Evolutionary conservation across 2,797 vertebrate genomes (phyloP), one percentile per base, ranked within the genome.

Genomic region (Tachyglossus aculeatus): DNA sequence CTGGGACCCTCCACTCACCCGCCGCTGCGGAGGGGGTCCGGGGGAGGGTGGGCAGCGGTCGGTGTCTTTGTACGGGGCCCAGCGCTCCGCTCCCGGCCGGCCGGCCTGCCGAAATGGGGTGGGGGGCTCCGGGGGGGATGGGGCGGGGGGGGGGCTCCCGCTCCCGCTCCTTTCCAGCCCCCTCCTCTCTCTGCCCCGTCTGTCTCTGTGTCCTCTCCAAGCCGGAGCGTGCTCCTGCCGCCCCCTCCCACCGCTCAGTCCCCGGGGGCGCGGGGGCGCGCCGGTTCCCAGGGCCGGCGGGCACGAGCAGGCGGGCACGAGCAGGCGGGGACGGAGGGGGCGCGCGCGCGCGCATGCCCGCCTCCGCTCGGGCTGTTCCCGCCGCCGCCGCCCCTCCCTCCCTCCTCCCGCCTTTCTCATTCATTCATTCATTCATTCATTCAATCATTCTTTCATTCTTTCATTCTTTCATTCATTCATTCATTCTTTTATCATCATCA

Each of bases 301-400:
- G 56, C n/a, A n/a, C 25, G 33, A 51, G 64, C 52, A 64, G 74
- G 69, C 67, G 54, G 50, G 15, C 22, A 19, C 52, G 40, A 38
- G 34, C 16, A 39, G 13, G 43, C 66, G 83, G 54, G 70, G 34
- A 45, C 37, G 33, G 58, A 72, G 76, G 73, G 60, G 58, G 64
- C 71, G 56, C 61, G 63, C 59, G 77, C 79, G 50, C 44, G 76
- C 72, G 65, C 78, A 54, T 32, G 48, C 67, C 82, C 55, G 15
- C 77, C 77, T 75, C 77, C 86, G 77, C 83, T 48, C 92, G 93
- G 37, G 95, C 95, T 94, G 33, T 95, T 95, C 93, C 95, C 91
- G 3, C 92, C 92, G 91, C 82, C 90, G 84, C 93, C 90, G 86
- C 81, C 91, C 87, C 95, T 90, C 84, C 95, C 67, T 87, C 18